Conservation (phyloP, 2,888 invertebrate genomes). For the Stenotaenia linearis region DNA sequence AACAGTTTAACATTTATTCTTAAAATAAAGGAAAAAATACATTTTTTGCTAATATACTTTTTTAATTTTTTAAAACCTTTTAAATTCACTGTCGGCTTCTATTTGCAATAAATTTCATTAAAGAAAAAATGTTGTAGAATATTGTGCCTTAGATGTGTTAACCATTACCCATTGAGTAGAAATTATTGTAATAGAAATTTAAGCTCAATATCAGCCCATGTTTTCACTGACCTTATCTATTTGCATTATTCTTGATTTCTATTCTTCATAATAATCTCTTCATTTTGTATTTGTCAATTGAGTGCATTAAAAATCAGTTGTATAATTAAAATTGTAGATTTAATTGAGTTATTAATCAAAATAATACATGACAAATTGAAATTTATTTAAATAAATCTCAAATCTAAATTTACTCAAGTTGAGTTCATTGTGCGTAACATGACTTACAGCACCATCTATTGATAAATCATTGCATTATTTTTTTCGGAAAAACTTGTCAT, state of each 20-base stretch:
- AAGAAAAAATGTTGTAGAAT: conserved; percentile 2
- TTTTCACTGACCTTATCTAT: background rate
- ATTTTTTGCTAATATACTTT: background rate
- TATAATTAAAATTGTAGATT: background rate
- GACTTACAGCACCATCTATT: background rate
- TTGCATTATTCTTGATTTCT: background rate
- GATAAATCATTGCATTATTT: background rate
- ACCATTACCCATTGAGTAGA: background rate
- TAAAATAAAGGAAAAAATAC: background rate
- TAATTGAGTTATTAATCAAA: too few species aligned
- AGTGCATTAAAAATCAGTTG: background rate
- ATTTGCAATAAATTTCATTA: background rate
- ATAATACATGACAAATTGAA: too few species aligned
- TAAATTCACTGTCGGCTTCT: background rate
- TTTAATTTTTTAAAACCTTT: background rate
- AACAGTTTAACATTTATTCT: background rate
- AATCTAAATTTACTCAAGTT: too few species aligned
- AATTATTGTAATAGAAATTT: background rate
- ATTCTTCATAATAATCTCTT: background rate
- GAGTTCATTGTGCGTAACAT: too few species aligned
- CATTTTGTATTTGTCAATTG: background rate
- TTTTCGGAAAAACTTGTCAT: background rate
- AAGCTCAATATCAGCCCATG: background rate
- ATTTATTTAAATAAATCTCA: too few species aligned
- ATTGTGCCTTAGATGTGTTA: conserved; percentile 16